These are phyloP conservation scores for Platichthys flesus DNA, from an alignment of 2,113 vertebrate genomes.

Conservation along the genomic window DNA sequence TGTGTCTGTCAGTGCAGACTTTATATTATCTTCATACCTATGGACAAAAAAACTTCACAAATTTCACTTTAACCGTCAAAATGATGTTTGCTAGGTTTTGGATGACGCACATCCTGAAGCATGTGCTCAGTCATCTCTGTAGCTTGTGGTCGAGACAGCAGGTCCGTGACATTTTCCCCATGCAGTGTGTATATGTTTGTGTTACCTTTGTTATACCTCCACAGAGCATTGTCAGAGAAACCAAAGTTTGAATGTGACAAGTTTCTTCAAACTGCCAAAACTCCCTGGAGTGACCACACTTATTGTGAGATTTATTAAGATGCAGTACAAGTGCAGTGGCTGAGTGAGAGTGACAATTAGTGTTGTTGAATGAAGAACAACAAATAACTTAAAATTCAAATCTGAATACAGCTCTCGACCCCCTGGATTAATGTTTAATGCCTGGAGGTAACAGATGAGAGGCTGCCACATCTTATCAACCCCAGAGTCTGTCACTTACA, in stretches of 20 bases:
- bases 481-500: slow-evolving; percentile 6
- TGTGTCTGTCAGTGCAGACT: slow-evolving; percentile 33
- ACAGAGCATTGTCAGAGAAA: not conserved
- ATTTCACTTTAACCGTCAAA: not conserved
- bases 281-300: not conserved
- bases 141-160: slow-evolving; percentile 40
- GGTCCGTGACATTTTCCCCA: not conserved
- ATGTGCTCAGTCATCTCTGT: slow-evolving; percentile 42
- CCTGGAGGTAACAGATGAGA: slow-evolving; percentile 23
- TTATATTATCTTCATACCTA: slow-evolving; percentile 36
- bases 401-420: slow-evolving; percentile 1
- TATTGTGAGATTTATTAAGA: not conserved
- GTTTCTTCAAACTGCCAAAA: not conserved
- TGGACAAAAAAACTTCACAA: not conserved
- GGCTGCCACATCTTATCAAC: slow-evolving; percentile 8
- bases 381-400: slow-evolving; percentile 12
- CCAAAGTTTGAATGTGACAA: not conserved
- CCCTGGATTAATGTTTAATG: slow-evolving; percentile 3
- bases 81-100: slow-evolving; percentile 28
- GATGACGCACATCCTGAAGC: slow-evolving; percentile 66
- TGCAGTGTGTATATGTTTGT: not conserved
- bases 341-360: slow-evolving; percentile 14
- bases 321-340: not conserved
- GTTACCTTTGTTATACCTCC: not conserved
- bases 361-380: slow-evolving; percentile 2